Evolutionary conservation across 2,797 vertebrate genomes (phyloP), one percentile per base, ranked within the genome.

Genomic region (Sebastes itinus): DNA sequence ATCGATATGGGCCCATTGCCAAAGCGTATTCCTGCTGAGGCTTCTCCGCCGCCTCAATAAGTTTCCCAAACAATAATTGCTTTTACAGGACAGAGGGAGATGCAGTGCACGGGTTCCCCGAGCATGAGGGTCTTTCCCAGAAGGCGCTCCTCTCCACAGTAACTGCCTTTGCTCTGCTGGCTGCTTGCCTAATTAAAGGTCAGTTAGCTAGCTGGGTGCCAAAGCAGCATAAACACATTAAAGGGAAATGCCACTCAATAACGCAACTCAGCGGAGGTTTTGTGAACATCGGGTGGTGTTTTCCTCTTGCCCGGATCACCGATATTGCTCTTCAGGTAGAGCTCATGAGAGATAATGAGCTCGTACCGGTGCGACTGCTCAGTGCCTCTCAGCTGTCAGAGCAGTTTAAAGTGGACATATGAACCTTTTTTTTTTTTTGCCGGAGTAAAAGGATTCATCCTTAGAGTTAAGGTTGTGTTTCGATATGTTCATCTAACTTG

Each of bases 171-270:
- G 68, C 89, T 83, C 87, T 69, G 90, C 81, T 88, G 88, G 88
- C 84, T 66, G 54, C 70, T 80, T 9, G 79, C 80, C 81, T 92
- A 94, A 94, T 93, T 94, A 94, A 94, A 94, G 92, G 92, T 94
- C 91, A 91, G 58, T 72, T 67, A 83, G 88, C 86, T 86, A 83
- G 75, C 84, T 82, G 82, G 90, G 88, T 80, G 89, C 91, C 84
- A 80, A 77, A 86, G 72, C 69, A 81, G 76, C 81, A 80, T 74
- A 86, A 89, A 89, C 80, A 86, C 74, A 83, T 91, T 90, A 83
- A 91, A 91, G 78, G 71, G 56, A 77, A 87, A 88, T 82, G 86
- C 75, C 85, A 66, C 82, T 87, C 84, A 68, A 79, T 77, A 78
- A 54, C 20, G 3, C 23, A 72, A 62, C 54, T 64, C 78, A 61